Base-by-base conservation (phyloP, 2,888 invertebrate species). In the Hydrotaea cyrtoneurina region DNA sequence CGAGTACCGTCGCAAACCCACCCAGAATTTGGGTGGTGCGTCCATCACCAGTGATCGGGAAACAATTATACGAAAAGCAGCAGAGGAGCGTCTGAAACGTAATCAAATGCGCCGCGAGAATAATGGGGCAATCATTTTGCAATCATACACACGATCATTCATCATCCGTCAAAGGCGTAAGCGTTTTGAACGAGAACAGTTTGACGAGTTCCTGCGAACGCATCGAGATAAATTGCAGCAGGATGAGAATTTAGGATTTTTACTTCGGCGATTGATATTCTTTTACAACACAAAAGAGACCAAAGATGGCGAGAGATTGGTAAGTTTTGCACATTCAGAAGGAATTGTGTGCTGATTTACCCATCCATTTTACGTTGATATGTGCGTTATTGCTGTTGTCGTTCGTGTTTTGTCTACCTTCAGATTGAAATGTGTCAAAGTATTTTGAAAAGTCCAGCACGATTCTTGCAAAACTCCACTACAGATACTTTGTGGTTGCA, bases 1-100 rank as follows among this genome's bases (percentile, higher is more conserved):
- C 78, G 96, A 98, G 91, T 97, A 96, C 91, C 95, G 96, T 89
- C 94, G 96, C 72, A 96, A 95, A 92, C 98, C 98, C 10, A 95
- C 96, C 89, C 98, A 98, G 93, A 98, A 96, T 92, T 93, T 98
- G 87, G 96, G 97, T 83, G 98, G 98, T 82, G 96, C 96, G n/a
- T 97, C 97, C 90, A 94, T 96, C 86, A 95, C 93, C 86, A 93
- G 93, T 86, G 94, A 94, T 89, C 93, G 94, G 81, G 96, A 97
- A 89, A 91, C 91, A 4, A 89, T 92, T 72, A 93, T 98, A 86
- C 95, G 95, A 80, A 96, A 96, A 91, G 96, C 97, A 62, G 97
- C 97, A 89, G 94, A 95, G 90, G 98, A 98, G 93, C 94, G 98
- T 86, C 94, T 95, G 87, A 97, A 97, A 93, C 94, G 98, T 91